Base-by-base conservation (phyloP, 2,888 invertebrate genomes). In the Lithosia quadra region DNA sequence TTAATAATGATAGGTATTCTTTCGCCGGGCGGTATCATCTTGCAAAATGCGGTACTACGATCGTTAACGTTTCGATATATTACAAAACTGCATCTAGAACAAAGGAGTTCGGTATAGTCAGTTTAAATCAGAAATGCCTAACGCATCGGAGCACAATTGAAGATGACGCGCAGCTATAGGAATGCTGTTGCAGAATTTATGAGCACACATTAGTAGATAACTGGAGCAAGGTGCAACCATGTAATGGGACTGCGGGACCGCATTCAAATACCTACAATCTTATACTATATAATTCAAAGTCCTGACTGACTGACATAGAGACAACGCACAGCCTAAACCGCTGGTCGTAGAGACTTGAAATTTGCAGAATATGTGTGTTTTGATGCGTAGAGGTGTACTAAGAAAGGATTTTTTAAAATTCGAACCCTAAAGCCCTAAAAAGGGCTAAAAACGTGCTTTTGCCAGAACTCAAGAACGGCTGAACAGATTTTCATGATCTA, bases 161-260 rank as follows among this genome's bases (percentile, higher is more conserved):
- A 83, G 86, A 90, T 93, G 93, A 93, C 93, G 92, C 88, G 85
- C 76, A 71, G 74, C 86, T 82, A 88, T 90, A 81, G 93, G 93
- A 93, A 94, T 93, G 93, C 89, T 87, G 89, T 89, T 90, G 88
- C 84, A 86, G 90, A 91, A 90, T 92, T 89, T 90, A 91, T 85
- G 91, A 33, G 33, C 57, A 28, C 86, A 86, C 84, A 86, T 84
- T 77, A 78, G 80, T 84, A 82, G 83, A 82, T 86, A 88, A 86
- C 86, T 89, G 86, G 87, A 88, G 84, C 87, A 83, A 84, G 82
- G 77, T 83, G 82, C 78, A 79, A 80, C 80, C 80, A 79, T 78
- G 83, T 85, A 84, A 84, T 84, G 82, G 82, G 81, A 80, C 80
- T 80, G 84, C 83, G 83, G 83, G 81, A 79, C 80, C 81, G 84